A percentile compares a stretch with the other conserved stretches of the same genome.
These are phyloP conservation scores for Siderastrea siderea DNA, from an alignment of 92 coral and sea anemone genomes.

Conservation along the genomic window DNA sequence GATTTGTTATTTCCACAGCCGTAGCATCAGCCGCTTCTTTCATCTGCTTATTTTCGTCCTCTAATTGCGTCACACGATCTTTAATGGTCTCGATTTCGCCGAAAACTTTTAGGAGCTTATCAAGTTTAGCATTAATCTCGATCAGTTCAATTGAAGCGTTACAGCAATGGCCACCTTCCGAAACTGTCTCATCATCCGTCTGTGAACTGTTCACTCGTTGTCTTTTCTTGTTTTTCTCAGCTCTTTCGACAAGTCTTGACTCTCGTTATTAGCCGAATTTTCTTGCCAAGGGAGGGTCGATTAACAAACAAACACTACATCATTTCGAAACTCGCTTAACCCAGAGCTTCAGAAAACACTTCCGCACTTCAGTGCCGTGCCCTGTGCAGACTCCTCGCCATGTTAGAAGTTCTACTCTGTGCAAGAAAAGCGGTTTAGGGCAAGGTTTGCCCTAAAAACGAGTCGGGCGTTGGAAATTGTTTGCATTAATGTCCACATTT, in stretches of 20 bases:
- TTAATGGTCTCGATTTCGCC: background rate
- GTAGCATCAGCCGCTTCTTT: background rate
- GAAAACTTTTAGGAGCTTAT: background rate
- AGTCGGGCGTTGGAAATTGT: no score
- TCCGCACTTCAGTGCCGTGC: no score
- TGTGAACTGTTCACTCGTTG: background rate
- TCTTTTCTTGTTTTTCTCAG: background rate
- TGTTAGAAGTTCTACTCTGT: no score
- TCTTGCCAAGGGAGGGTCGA: background rate
- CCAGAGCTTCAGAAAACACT: no score
- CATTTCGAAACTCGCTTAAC: no score
- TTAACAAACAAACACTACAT: no score
- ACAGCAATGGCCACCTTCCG: background rate
- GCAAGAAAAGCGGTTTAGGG: no score
- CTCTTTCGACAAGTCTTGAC: background rate
- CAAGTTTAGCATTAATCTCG: background rate
- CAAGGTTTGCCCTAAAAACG: no score
- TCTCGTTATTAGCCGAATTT: background rate
- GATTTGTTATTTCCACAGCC: background rate
- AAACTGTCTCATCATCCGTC: background rate
- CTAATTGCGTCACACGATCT: background rate
- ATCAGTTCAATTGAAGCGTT: background rate
- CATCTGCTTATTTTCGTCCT: background rate
- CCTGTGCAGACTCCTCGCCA: no score
- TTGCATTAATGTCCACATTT: no score